A percentile compares a stretch with the other conserved stretches of the same genome.
Conservation (phyloP, 2,113 vertebrate species). For the Lagopus muta region DNA sequence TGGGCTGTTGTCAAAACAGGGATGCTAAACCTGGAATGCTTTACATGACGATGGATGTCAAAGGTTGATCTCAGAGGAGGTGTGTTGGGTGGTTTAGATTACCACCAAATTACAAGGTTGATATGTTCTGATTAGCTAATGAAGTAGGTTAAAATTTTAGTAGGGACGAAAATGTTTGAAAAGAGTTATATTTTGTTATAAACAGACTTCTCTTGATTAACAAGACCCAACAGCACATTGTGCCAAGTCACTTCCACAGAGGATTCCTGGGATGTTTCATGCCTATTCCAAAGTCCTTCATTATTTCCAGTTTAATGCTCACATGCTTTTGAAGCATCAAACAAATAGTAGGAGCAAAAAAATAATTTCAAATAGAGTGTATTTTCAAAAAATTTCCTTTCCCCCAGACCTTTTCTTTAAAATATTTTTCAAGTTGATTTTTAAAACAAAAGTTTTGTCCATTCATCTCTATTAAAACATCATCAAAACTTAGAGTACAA, state of each 20-base stretch:
- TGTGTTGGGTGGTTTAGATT: background rate
- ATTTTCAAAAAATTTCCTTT: background rate
- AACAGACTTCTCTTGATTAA: background rate
- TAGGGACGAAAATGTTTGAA: background rate
- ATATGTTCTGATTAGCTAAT: background rate
- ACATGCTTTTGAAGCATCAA: background rate
- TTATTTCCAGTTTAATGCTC: background rate
- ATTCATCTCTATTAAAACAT: background rate
- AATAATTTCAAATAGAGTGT: background rate
- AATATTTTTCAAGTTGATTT: background rate
- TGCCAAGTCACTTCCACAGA: background rate
- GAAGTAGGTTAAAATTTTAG: background rate
- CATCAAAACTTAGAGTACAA: background rate
- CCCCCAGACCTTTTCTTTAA: background rate
- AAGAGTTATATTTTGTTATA: background rate
- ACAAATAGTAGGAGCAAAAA: background rate
- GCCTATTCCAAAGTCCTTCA: background rate
- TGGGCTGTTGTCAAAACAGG: background rate
- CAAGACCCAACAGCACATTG: accelerated
- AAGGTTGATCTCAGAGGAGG: background rate
- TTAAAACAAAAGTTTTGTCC: background rate
- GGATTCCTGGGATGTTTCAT: background rate
- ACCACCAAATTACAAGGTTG: background rate
- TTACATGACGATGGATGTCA: background rate
- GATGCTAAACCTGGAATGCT: background rate